These are phyloP conservation scores for Cephus pygmeus DNA, from an alignment of 2,888 invertebrate genomes.

Conservation along the genomic window DNA sequence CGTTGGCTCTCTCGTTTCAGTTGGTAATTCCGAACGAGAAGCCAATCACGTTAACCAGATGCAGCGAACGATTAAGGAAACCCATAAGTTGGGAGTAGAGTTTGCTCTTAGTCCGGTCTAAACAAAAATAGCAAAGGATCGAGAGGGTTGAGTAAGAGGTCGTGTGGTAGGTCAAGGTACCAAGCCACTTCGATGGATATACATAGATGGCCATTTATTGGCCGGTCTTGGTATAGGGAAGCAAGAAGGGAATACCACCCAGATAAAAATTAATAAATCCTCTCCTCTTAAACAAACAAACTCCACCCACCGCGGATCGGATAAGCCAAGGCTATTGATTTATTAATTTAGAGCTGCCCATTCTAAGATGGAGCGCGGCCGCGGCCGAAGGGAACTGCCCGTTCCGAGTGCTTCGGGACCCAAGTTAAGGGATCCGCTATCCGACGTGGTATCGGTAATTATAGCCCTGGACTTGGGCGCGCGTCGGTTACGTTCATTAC, in stretches of 20 bases:
- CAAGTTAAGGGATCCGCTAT: slow-evolving; percentile 62
- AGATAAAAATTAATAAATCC: slow-evolving; percentile 64
- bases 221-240: background rate
- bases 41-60: background rate
- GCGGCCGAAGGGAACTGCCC: slow-evolving; percentile 5
- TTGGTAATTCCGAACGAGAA: background rate
- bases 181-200: background rate
- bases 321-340: slow-evolving; percentile 62
- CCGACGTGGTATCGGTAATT: slow-evolving; percentile 65
- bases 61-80: background rate
- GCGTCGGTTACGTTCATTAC: slow-evolving; percentile 64
- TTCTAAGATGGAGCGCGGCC: slow-evolving; percentile 49
- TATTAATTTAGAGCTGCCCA: slow-evolving; percentile 66
- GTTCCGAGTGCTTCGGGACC: slow-evolving; percentile 43
- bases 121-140: background rate
- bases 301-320: slow-evolving; percentile 64
- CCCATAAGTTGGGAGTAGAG: background rate
- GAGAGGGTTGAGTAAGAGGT: background rate
- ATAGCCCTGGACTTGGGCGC: slow-evolving; percentile 62
- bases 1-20: background rate
- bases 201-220: background rate
- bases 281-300: slow-evolving; percentile 64
- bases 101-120: background rate
- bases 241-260: slow-evolving; percentile 51
- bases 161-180: background rate